phyloP scores from a whole-genome alignment of 2,797 vertebrate genomes.

The Gouania willdenowi region DNA sequence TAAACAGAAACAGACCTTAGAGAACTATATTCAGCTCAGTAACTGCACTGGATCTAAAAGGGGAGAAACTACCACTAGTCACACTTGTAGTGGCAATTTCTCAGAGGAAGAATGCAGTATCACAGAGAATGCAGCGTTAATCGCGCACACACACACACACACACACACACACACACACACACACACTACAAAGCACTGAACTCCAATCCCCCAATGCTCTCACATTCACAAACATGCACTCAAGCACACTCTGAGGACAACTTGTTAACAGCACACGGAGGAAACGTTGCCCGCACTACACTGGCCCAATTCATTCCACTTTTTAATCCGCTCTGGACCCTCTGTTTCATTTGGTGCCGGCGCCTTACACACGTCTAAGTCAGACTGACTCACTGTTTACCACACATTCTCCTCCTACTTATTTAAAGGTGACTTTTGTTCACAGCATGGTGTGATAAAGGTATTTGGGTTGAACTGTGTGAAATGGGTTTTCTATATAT shows the following conservation, averaged over 20 bases:
- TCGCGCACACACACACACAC: too few relatives aligned
- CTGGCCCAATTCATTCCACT: slow-evolving; percentile 73
- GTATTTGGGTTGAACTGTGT: too few relatives aligned
- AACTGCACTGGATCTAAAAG: too few relatives aligned
- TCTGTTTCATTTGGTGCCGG: slow-evolving; percentile 56
- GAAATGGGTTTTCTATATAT: too few relatives aligned
- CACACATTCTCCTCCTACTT: neutral
- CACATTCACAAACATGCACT: slow-evolving; percentile 53
- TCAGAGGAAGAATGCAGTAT: too few relatives aligned
- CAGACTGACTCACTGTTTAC: slow-evolving; percentile 28
- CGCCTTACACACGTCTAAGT: slow-evolving; percentile 51
- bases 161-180: too few relatives aligned
- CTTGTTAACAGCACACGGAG: slow-evolving; percentile 61
- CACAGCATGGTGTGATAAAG: too few relatives aligned
- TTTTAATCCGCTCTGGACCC: slow-evolving; percentile 73
- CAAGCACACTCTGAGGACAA: slow-evolving; percentile 46
- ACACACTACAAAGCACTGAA: slow-evolving; percentile 25
- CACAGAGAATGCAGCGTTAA: too few relatives aligned
- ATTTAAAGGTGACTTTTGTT: neutral
- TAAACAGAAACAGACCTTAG: too few relatives aligned
- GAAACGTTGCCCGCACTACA: slow-evolving; percentile 67
- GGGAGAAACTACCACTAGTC: too few relatives aligned
- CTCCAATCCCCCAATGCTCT: slow-evolving; percentile 25
- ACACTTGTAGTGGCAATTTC: too few relatives aligned
- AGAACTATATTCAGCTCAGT: too few relatives aligned